A percentile compares a stretch with the other conserved stretches of the same genome.
Evolutionary conservation across 1,140 invertebrate species (phyloP).

Genomic region (Teleopsis dalmanni): DNA sequence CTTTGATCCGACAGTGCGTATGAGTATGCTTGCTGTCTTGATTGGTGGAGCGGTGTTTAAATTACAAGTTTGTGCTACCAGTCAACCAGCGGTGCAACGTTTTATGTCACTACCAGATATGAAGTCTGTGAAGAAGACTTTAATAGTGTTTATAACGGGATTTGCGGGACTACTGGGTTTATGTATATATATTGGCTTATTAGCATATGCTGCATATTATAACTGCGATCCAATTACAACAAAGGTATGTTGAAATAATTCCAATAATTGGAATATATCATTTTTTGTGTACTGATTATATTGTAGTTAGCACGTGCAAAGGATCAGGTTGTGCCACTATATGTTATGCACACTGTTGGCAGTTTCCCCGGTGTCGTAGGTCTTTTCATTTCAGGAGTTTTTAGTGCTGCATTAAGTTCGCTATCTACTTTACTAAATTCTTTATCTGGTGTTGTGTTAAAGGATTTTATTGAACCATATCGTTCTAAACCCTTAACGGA

Average conservation of each 20-base stretch:
- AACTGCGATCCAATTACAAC: conserved; percentile 66
- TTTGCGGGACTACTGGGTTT: conserved; percentile 55
- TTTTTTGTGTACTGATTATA: neutral
- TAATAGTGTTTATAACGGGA: conserved; percentile 56
- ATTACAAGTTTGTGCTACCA: conserved; percentile 69
- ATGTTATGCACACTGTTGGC: conserved; percentile 57
- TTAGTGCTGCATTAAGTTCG: conserved; percentile 66
- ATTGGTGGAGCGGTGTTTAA: conserved; percentile 72
- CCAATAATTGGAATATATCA: neutral
- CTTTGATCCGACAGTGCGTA: conserved; percentile 60
- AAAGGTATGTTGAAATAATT: conserved; percentile 32
- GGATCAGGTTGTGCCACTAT: conserved; percentile 62
- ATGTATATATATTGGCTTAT: conserved; percentile 65
- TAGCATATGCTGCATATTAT: conserved; percentile 63
- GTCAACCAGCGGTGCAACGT: conserved; percentile 78
- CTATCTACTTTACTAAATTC: conserved; percentile 74
- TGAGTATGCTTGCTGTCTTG: conserved; percentile 65
- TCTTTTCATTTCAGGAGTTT: conserved; percentile 67
- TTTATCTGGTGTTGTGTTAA: conserved; percentile 65
- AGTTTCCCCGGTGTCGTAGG: conserved; percentile 63
- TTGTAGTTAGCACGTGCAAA: conserved; percentile 46
- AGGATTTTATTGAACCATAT: conserved; percentile 68
- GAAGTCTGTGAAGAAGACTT: conserved; percentile 54
- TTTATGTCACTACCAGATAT: conserved; percentile 64
- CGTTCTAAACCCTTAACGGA: conserved; percentile 55